These are phyloP conservation scores for Ectropis crepuscularia DNA, from an alignment of 2,888 invertebrate genomes.

Conservation along the genomic window DNA sequence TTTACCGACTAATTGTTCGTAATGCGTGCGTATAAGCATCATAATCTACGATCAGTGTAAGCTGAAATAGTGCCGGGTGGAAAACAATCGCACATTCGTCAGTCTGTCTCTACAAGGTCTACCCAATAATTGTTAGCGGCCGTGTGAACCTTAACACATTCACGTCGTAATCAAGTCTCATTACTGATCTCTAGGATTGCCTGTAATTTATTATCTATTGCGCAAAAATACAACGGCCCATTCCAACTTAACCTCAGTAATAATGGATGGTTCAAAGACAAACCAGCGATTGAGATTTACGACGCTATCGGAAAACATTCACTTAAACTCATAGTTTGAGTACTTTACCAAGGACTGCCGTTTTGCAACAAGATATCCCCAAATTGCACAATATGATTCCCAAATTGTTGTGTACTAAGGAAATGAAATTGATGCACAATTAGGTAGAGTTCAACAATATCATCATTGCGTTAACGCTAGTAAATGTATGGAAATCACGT, in stretches of 20 bases:
- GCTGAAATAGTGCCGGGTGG: constrained; percentile 32
- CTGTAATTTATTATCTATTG: constrained; percentile 54
- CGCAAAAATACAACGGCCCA: constrained; percentile 44
- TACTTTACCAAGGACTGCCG: constrained; percentile 10
- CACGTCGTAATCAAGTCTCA: constrained; percentile 60
- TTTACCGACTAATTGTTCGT: too few species aligned
- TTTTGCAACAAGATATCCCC: constrained; percentile 9
- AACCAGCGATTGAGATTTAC: constrained; percentile 24
- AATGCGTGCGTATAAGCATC: too few species aligned
- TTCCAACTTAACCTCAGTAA: constrained; percentile 33
- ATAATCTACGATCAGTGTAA: constrained; percentile 14
- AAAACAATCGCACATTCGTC: constrained; percentile 75
- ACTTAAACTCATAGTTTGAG: constrained; percentile 26
- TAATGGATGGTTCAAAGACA: constrained; percentile 26
- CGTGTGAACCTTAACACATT: constrained; percentile 74
- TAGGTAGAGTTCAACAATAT: too few species aligned
- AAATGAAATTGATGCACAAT: too few species aligned
- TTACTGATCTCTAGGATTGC: constrained; percentile 62
- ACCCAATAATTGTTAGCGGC: constrained; percentile 59
- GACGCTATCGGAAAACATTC: constrained; percentile 25
- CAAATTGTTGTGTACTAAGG: too few species aligned
- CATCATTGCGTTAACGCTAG: too few species aligned
- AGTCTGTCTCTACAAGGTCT: constrained; percentile 76
- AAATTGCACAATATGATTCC: not conserved
- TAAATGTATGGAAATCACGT: too few species aligned